phyloP scores from a whole-genome alignment of 1,140 invertebrate species.

The Apolygus lucorum region DNA sequence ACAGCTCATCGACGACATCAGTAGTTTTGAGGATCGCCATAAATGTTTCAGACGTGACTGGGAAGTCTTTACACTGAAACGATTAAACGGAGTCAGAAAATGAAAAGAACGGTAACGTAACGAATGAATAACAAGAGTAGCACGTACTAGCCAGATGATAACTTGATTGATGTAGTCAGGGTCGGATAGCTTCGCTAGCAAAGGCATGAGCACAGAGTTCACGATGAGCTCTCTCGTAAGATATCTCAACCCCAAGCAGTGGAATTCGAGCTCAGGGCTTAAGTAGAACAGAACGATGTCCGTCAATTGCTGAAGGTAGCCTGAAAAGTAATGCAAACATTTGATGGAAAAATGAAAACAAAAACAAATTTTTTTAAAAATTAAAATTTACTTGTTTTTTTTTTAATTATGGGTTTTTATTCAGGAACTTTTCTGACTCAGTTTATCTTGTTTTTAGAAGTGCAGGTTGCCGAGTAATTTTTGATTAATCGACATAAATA shows the following conservation, averaged over 20 bases:
- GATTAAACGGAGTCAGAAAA: background rate
- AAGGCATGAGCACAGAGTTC: constrained; percentile 66
- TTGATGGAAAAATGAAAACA: no score
- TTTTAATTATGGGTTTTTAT: no score
- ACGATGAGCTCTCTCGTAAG: constrained; percentile 74
- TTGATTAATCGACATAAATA: no score
- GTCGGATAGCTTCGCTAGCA: constrained; percentile 75
- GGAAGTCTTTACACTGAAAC: constrained; percentile 65
- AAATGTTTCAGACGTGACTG: constrained; percentile 71
- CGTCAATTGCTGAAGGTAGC: constrained; percentile 72
- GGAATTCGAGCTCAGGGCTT: constrained; percentile 75
- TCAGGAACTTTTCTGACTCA: no score
- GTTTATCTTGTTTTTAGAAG: no score
- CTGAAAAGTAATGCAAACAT: no score
- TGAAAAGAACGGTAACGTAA: no score
- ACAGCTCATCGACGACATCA: constrained; percentile 68
- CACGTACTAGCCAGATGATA: constrained; percentile 77
- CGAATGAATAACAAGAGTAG: background rate
- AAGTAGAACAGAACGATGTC: constrained; percentile 79
- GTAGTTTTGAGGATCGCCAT: constrained; percentile 68
- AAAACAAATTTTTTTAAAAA: no score
- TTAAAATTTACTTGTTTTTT: no score
- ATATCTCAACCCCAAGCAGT: constrained; percentile 67
- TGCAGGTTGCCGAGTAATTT: no score
- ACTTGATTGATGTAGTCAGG: constrained; percentile 91